Conservation (phyloP, 2,113 vertebrate species). For the Cavia aperea region DNA sequence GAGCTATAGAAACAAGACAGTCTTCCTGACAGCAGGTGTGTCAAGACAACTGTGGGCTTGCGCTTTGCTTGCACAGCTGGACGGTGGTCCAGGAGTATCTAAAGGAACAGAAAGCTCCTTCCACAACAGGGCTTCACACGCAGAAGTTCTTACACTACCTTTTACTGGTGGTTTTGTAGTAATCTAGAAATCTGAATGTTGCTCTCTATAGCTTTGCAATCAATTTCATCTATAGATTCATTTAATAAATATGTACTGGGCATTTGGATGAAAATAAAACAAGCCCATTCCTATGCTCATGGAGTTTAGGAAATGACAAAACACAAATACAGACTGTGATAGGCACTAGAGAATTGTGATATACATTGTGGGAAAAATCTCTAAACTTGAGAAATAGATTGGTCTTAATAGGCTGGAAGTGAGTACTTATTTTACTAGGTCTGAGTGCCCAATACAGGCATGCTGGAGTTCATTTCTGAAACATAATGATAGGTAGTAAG, state of each 20-base stretch:
- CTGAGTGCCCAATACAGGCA: not conserved
- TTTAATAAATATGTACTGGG: not conserved
- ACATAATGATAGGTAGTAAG: not conserved
- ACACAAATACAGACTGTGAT: not conserved
- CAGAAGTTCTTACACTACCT: not conserved
- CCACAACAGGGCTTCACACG: not conserved
- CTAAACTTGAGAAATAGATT: not conserved
- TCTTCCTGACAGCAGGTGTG: not conserved
- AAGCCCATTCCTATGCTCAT: not conserved
- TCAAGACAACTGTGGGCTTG: not conserved
- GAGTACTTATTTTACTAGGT: not conserved
- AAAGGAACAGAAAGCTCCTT: not conserved
- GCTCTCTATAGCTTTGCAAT: not conserved
- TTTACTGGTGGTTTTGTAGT: not conserved
- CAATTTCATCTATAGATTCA: not conserved
- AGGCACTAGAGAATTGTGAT: not conserved
- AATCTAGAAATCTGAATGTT: not conserved
- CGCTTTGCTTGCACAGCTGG: not conserved
- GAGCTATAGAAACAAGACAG: not conserved
- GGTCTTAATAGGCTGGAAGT: not conserved
- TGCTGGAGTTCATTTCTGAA: not conserved
- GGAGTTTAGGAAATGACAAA: not conserved
- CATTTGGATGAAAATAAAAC: not conserved
- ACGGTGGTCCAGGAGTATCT: not conserved
- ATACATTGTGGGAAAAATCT: not conserved